Evolutionary conservation across 1,140 invertebrate species (phyloP), one percentile per base, ranked within the genome.

Genomic region (Dendroctonus valens): DNA sequence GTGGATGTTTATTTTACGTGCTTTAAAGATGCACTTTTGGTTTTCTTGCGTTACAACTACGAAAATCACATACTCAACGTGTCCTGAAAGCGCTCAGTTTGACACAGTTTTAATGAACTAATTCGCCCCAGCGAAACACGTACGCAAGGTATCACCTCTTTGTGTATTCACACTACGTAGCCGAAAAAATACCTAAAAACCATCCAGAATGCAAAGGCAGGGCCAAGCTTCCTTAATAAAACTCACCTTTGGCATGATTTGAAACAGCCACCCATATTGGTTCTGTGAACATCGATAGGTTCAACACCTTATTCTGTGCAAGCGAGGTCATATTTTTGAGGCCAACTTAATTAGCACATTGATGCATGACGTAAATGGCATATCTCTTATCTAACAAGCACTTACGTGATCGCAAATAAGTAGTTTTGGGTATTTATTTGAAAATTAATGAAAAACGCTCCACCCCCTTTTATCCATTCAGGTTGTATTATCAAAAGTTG

Each of bases 91-190:
- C 65, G 12, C 58, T 83, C 12, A 84, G 80, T 26, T 84, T 82
- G 46, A 88, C 81, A 6, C 89, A 70, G 73, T 87, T 89, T 14
- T 82, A 80, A 41, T 87, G 74, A 69, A 85, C 89, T 52, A n/a
- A n/a, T n/a, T n/a, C n/a, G n/a, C 84, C 79, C 53, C 88, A 82
- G 5, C 87, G 81, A 7, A 85, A 72, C 65, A 85, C 81, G 75
- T 82, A n/a, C 71, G 70, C n/a, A 70, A 69, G 12, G 72, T 70
- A 39, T 64, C 67, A 54, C 61, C 38, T 51, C 48, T 51, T 6
- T 37, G 44, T 8, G 37, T 6, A 46, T 6, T 46, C 15, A n/a
- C n/a, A n/a, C 26, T 26, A 26, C 51, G 12, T 59, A 38, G 39
- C 48, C 26, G 8, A 58, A 59, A 59, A 57, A 65, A 51, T 51